A percentile compares a stretch with the other conserved stretches of the same genome.
These are phyloP conservation scores for Phyllostomus hastatus DNA, from an alignment of 2,113 vertebrate genomes.

Conservation along the genomic window DNA sequence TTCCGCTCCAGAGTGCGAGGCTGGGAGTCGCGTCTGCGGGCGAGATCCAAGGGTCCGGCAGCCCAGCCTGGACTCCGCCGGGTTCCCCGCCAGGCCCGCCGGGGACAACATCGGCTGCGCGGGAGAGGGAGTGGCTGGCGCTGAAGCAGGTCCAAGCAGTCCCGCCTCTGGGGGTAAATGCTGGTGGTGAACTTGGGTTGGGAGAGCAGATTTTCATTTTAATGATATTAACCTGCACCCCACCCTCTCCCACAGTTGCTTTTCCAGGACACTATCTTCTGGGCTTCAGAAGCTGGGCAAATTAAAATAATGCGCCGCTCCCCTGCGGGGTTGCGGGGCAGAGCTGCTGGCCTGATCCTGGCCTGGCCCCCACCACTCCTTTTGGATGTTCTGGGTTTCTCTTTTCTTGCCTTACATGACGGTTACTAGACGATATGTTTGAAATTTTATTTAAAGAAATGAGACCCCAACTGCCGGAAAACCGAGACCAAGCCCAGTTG, in stretches of 20 bases:
- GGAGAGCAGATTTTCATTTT: conserved; percentile 57
- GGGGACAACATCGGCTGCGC: not conserved
- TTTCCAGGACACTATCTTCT: conserved; percentile 21
- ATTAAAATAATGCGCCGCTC: conserved; percentile 51
- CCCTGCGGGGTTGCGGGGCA: not conserved
- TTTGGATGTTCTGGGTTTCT: not conserved
- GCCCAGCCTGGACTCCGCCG: not conserved
- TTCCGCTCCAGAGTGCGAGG: conserved; percentile 36
- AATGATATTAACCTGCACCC: conserved; percentile 34
- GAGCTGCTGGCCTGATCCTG: not conserved
- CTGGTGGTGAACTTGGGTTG: conserved; percentile 60
- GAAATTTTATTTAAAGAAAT: conserved; percentile 53
- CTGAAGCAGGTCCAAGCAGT: conserved; percentile 1
- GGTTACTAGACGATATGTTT: conserved; percentile 35
- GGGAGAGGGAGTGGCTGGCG: conserved; percentile 63
- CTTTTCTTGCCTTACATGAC: conserved; percentile 7
- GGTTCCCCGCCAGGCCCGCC: not conserved
- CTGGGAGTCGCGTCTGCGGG: not conserved
- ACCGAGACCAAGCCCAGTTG: conserved; percentile 31
- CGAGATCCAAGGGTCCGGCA: not conserved
- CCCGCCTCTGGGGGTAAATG: conserved; percentile 49
- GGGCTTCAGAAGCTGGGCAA: conserved; percentile 35
- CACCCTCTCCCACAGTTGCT: conserved; percentile 1
- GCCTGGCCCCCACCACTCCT: not conserved
- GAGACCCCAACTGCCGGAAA: conserved; percentile 53